These are phyloP conservation scores for Pelosia muscerda DNA, from an alignment of 2,888 invertebrate genomes.

Conservation along the genomic window DNA sequence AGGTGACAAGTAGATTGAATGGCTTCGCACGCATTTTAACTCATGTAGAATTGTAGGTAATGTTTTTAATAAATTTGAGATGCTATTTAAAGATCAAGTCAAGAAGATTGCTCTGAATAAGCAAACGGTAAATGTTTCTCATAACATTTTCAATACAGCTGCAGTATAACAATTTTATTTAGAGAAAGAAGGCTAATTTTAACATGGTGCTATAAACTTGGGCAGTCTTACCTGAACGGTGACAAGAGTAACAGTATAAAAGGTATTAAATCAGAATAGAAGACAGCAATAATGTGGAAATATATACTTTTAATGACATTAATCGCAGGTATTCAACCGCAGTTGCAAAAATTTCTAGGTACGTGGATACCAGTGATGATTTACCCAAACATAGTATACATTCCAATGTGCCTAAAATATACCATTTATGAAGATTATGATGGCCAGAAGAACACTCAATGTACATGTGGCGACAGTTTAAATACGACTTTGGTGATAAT, in stretches of 20 bases:
- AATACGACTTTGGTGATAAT: slow-evolving; percentile 13
- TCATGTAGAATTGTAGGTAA: neutral
- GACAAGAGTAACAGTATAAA: neutral
- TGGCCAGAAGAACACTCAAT: slow-evolving; percentile 9
- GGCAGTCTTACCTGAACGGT: slow-evolving; percentile 4
- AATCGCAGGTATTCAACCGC: neutral
- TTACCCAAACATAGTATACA: slow-evolving; percentile 11
- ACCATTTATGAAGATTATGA: slow-evolving; percentile 15
- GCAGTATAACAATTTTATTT: neutral
- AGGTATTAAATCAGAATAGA: neutral
- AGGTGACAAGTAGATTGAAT: neutral
- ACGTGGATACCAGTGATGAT: slow-evolving; percentile 13
- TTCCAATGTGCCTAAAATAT: slow-evolving; percentile 14
- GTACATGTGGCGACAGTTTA: slow-evolving; percentile 5
- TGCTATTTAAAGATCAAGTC: neutral
- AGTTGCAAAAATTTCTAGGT: slow-evolving; percentile 10
- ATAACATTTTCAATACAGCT: neutral
- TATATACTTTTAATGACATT: slow-evolving; percentile 7
- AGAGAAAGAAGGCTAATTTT: neutral
- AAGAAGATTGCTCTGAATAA: neutral
- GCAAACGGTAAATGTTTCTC: slow-evolving; percentile 6
- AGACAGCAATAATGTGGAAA: slow-evolving; percentile 3
- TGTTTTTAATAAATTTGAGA: slow-evolving; percentile 1
- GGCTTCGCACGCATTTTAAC: neutral
- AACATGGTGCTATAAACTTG: neutral